phyloP scores from a whole-genome alignment of 2,888 invertebrate genomes.

The Acleris emargana region DNA sequence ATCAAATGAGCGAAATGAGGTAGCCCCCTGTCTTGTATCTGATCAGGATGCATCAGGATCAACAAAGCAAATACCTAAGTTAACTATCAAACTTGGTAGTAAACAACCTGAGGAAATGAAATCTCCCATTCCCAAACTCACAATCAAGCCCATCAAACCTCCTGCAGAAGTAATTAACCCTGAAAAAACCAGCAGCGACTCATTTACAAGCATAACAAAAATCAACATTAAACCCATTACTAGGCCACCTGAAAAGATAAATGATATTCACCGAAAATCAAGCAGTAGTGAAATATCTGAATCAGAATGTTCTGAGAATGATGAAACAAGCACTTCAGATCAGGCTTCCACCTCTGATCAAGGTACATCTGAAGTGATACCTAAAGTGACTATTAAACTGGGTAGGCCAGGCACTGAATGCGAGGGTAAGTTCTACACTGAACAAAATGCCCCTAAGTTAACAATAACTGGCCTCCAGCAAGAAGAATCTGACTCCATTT shows the following conservation, averaged over 20 bases:
- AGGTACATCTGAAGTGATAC: conserved; percentile 64
- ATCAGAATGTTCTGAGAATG: conserved; percentile 82
- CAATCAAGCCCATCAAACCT: conserved; percentile 54
- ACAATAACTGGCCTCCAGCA: conserved; percentile 45
- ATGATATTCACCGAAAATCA: conserved; percentile 76
- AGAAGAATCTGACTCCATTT: conserved; percentile 51
- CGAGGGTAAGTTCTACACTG: conserved; percentile 75
- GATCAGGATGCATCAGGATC: conserved; percentile 51
- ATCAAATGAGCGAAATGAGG: conserved; percentile 42
- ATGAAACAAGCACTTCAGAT: conserved; percentile 77
- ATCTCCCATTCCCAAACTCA: conserved; percentile 71
- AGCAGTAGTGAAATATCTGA: conserved; percentile 81
- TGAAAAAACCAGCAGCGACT: conserved; percentile 51
- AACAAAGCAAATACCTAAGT: conserved; percentile 75
- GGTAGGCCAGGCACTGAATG: conserved; percentile 74
- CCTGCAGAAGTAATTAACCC: conserved; percentile 42
- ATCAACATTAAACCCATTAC: conserved; percentile 79
- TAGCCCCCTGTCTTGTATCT: conserved; percentile 44
- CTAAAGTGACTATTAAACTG: conserved; percentile 78
- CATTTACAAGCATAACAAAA: conserved; percentile 71
- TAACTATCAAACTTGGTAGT: conserved; percentile 75
- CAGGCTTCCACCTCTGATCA: conserved; percentile 74
- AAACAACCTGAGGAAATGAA: conserved; percentile 70
- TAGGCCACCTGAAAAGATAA: conserved; percentile 73
- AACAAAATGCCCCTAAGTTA: conserved; percentile 73